These are phyloP conservation scores for Drosophila carrolli DNA, from an alignment of 1,140 invertebrate genomes.

Conservation along the genomic window DNA sequence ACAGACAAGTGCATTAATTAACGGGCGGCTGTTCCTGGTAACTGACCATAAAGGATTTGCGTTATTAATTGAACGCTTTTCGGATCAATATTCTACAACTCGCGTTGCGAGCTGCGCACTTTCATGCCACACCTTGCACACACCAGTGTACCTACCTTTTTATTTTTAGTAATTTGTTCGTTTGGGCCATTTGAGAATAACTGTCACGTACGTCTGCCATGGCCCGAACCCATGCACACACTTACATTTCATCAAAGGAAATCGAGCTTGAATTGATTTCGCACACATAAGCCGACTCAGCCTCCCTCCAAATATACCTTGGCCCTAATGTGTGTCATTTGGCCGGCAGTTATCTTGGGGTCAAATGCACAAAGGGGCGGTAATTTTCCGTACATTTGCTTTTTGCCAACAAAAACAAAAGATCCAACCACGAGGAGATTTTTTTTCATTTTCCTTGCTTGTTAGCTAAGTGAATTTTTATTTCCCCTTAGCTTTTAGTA, in stretches of 20 bases:
- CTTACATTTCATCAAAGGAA: constrained; percentile 69
- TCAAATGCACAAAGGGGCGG: constrained; percentile 58
- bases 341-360: constrained; percentile 69
- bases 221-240: constrained; percentile 21
- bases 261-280: constrained; percentile 78
- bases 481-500: constrained; percentile 56
- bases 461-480: constrained; percentile 66
- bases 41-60: constrained; percentile 72
- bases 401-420: constrained; percentile 12
- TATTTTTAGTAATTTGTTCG: constrained; percentile 31
- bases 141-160: constrained; percentile 10
- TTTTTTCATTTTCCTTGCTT: constrained; percentile 26
- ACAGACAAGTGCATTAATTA: constrained; percentile 71
- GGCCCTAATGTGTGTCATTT: constrained; percentile 72
- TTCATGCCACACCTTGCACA: constrained; percentile 4
- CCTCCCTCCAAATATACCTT: constrained; percentile 25
- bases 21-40: constrained; percentile 50
- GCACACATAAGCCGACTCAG: constrained; percentile 25
- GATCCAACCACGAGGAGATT: constrained; percentile 1
- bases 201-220: constrained; percentile 60
- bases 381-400: constrained; percentile 52
- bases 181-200: constrained; percentile 44
- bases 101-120: background rate
- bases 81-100: constrained; percentile 26
- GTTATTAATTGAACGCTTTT: constrained; percentile 72